These are phyloP conservation scores for Hermatobates lingyangjiaoensis DNA, from an alignment of 1,140 invertebrate genomes.

Conservation along the genomic window DNA sequence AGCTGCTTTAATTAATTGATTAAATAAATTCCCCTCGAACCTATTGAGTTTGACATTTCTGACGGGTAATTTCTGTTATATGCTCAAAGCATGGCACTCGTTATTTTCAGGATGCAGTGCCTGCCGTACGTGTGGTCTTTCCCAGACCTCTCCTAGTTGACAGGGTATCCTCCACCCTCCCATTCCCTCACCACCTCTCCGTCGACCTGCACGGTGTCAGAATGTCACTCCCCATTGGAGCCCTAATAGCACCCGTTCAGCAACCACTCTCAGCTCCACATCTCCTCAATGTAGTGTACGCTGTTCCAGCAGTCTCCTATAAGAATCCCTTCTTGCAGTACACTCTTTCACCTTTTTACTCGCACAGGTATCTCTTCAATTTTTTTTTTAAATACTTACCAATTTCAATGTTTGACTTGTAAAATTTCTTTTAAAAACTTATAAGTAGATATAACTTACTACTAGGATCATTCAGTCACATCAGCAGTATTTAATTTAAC, in stretches of 20 bases:
- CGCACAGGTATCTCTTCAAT: constrained; percentile 12
- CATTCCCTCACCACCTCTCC: constrained; percentile 17
- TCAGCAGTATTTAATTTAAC: too few relatives aligned
- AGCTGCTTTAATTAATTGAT: neutral
- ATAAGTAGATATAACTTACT: too few relatives aligned
- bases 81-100: too few relatives aligned
- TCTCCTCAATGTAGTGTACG: constrained; percentile 18
- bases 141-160: constrained; percentile 16
- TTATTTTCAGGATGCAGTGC: constrained; percentile 17
- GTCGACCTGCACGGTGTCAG: constrained; percentile 19
- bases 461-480: too few relatives aligned
- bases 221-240: constrained; percentile 18
- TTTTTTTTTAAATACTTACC: too few relatives aligned
- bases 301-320: constrained; percentile 15
- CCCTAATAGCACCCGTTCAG: constrained; percentile 19
- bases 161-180: constrained; percentile 13
- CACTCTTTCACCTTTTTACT: constrained; percentile 4
- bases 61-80: neutral
- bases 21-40: neutral
- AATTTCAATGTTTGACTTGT: too few relatives aligned
- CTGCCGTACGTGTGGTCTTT: constrained; percentile 18
- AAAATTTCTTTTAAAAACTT: too few relatives aligned
- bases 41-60: neutral
- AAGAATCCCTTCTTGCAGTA: constrained; percentile 14
- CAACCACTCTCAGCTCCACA: constrained; percentile 9